Base-by-base conservation (phyloP, 2,113 vertebrate genomes). In the Neolamprologus toae region DNA sequence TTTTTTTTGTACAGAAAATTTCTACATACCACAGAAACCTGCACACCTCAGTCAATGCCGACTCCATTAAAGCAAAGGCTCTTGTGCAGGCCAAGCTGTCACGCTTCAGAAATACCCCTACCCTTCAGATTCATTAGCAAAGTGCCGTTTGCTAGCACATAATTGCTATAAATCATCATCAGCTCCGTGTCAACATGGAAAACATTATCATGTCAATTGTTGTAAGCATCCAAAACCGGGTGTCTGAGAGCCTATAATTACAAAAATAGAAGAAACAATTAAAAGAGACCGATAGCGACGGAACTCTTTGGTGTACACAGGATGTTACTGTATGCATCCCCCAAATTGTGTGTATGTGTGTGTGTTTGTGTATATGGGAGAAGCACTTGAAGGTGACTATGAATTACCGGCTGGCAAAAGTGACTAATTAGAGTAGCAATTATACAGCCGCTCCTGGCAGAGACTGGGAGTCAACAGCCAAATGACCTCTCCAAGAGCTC, bases 381-480 rank as follows among this genome's bases (percentile, higher is more conserved):
- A 61, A 59, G 91, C 86, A 90, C 91, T 95, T 94, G 93, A 95
- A 95, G 93, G 91, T 93, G 94, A 95, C 94, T 94, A 92, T 93
- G 88, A 96, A 94, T 94, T 94, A 95, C 86, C 23, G 86, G 89
- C 89, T 93, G 86, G 92, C 89, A 93, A 95, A 93, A 92, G 84
- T 90, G 90, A 94, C 94, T 94, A 95, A 96, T 95, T 95, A 95
- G 89, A 90, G 90, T 68, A 92, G 94, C 94, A 94, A 95, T 96
- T 95, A 95, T 93, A 90, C 23, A 90, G 87, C 73, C 13, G 86
- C 92, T 94, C 93, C 88, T 89, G 37, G 93, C 90, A 92, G 93
- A 92, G 91, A 94, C 87, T 83, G 23, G 23, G 83, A 94, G 92
- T 95, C 93, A 94, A 94, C 92, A 94, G 93, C 89, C 83, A 92